Base-by-base conservation (phyloP, 2,113 vertebrate genomes). In the Centropus bengalensis region DNA sequence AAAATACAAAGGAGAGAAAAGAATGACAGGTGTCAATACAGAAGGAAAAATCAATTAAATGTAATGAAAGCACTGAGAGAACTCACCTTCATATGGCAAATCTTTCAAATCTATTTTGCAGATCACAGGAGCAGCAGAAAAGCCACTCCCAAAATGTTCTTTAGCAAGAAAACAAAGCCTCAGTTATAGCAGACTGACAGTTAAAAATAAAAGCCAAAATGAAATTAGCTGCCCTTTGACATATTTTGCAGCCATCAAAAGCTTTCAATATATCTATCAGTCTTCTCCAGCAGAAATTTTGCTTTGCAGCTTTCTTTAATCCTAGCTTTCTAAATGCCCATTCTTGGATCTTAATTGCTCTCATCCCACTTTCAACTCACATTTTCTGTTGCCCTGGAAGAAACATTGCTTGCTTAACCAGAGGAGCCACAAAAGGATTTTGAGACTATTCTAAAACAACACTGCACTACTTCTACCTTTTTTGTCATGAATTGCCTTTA, bases 271-370 rank as follows among this genome's bases (percentile, higher is more conserved):
- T 54, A 93, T 84, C 81, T 94, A 88, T 86, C 54, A 54, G 27
- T 23, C 38, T 74, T 86, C 79, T 84, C 81, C 36, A 55, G 21
- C 28, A 58, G 80, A 93, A 92, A 88, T 86, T 91, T 49, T 15
- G 13, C 22, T 69, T 84, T 91, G 56, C 88, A 86, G 51, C 47
- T 54, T 94, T 66, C 81, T 94, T 94, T 89, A 91, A 95, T 93
- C 49, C 58, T 58, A 36, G 54, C 73, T 81, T 66, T 93, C 82
- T 47, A 66, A 12, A 44, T 2, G 8, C 32, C 36, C 11, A 16
- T 95, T 69, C 86, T 90, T 59, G 80, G 74, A 89, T 70, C 40
- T 90, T 95, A 94, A 95, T 82, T 95, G 90, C 58, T 78, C 66
- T 91, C 64, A 96, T 66, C 70, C 81, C 85, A 79, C 77, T 94